phyloP scores from a whole-genome alignment of 1,140 invertebrate species.

The Lamellibrachia luymesi region DNA sequence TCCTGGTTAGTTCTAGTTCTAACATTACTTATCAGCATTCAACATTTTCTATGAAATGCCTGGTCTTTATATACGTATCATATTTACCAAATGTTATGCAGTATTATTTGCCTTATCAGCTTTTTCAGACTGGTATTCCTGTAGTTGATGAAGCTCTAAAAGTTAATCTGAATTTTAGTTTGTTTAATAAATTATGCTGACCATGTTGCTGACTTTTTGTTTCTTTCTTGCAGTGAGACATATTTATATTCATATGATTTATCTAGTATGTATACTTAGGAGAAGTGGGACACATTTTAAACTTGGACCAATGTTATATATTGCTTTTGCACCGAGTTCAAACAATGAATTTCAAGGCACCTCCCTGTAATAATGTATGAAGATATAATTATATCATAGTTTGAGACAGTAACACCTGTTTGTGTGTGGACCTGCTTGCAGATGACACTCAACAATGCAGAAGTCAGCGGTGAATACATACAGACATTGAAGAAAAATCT shows the following conservation, averaged over 20 bases:
- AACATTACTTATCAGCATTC: background rate
- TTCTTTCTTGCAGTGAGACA: background rate
- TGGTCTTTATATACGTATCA: background rate
- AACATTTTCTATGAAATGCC: background rate
- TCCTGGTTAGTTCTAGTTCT: constrained; percentile 64
- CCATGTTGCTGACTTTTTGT: background rate
- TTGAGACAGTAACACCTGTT: background rate
- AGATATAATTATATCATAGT: background rate
- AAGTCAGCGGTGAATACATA: constrained; percentile 85
- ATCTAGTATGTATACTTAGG: background rate
- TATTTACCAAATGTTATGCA: background rate
- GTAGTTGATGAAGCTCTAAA: background rate
- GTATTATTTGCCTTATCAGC: background rate
- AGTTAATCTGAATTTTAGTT: background rate
- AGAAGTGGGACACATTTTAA: background rate
- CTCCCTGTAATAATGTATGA: background rate
- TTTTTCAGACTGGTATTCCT: background rate
- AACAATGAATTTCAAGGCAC: background rate
- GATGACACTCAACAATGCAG: constrained; percentile 91
- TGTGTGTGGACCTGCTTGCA: constrained; percentile 47
- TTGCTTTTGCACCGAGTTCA: background rate
- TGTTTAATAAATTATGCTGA: background rate
- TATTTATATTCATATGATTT: background rate
- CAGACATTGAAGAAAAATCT: constrained; percentile 75
- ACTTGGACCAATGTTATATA: background rate